These are phyloP conservation scores for Scylla paramamosain DNA, from an alignment of 1,140 invertebrate species.

Conservation along the genomic window DNA sequence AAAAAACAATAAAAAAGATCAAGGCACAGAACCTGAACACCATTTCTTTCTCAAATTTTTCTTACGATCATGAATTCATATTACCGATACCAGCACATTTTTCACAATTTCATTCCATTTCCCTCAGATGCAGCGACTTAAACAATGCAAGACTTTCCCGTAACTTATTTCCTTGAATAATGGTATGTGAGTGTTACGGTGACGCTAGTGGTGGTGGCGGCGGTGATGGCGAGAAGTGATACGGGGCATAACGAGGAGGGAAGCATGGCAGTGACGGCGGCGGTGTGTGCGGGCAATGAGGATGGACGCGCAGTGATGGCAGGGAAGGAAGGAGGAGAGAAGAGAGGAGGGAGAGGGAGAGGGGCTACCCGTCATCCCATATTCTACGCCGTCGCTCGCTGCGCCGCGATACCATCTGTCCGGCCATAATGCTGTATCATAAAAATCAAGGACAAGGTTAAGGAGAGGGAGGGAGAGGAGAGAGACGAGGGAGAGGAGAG, in stretches of 20 bases:
- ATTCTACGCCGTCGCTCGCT: constrained; percentile 28
- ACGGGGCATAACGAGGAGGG: neutral
- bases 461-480: neutral
- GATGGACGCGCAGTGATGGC: neutral
- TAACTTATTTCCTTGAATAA: too few species aligned
- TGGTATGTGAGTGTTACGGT: neutral
- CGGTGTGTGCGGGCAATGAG: neutral
- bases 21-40: too few species aligned
- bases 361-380: neutral
- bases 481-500: neutral
- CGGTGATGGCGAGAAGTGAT: neutral
- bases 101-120: too few species aligned
- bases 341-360: neutral
- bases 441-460: constrained; percentile 53
- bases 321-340: neutral
- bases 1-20: neutral
- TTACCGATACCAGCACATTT: too few species aligned
- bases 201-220: neutral
- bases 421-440: constrained; percentile 53
- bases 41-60: too few species aligned
- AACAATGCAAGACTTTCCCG: too few species aligned
- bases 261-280: too few species aligned
- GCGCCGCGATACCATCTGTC: constrained; percentile 51
- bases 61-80: too few species aligned
- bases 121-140: too few species aligned